phyloP scores from a whole-genome alignment of 2,113 vertebrate species.

The Muscicapa adusta region DNA sequence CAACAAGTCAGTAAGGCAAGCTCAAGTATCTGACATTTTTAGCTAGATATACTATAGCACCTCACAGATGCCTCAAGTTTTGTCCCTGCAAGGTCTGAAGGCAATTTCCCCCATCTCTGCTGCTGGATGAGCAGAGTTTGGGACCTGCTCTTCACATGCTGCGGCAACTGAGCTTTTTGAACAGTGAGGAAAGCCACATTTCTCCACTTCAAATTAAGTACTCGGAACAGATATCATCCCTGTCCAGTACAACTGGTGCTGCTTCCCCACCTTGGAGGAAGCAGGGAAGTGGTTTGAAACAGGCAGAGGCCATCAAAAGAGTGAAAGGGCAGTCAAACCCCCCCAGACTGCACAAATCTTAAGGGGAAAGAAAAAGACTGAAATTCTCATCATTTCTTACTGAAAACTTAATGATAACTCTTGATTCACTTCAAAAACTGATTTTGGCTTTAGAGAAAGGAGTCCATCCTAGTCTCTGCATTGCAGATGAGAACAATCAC shows the following conservation, averaged over 20 bases:
- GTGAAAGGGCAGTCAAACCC: neutral
- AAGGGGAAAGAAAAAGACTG: neutral
- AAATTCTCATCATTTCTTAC: neutral
- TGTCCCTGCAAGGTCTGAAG: neutral
- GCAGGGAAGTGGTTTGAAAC: neutral
- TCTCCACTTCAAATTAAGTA: neutral
- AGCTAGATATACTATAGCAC: neutral
- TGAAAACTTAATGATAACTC: neutral
- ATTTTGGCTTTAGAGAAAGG: neutral
- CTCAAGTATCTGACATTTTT: neutral
- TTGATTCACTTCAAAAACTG: neutral
- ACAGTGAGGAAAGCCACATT: neutral
- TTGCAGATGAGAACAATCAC: slow-evolving; percentile 1
- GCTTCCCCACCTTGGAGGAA: neutral
- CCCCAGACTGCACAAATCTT: neutral
- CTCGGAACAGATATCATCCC: neutral
- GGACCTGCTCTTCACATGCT: neutral
- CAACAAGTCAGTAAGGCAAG: neutral
- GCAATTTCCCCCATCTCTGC: neutral
- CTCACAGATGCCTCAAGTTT: neutral
- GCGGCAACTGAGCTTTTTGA: neutral
- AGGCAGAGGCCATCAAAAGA: neutral
- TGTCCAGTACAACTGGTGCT: neutral
- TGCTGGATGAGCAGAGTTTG: neutral
- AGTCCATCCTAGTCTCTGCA: neutral